Percentiles rank a stretch among this genome's conserved stretches.
phyloP scores from a whole-genome alignment of 2,888 invertebrate genomes.

The Stegophylla sp. region DNA sequence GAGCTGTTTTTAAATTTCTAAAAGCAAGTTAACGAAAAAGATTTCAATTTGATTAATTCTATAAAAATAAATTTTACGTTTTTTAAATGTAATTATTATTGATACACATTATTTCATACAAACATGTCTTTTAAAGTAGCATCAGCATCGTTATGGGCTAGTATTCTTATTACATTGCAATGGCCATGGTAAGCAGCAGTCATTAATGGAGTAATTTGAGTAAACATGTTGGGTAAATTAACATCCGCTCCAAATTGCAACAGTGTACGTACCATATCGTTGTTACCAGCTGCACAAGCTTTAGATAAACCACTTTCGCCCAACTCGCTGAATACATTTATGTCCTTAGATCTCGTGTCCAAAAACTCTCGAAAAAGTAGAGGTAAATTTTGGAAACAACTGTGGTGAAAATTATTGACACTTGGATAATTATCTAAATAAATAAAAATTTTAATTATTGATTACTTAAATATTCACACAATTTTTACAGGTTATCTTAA shows the following conservation, averaged over 20 bases:
- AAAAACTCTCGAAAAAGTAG: conserved; percentile 32
- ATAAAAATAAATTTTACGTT: too few relatives aligned
- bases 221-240: conserved; percentile 37
- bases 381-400: conserved; percentile 39
- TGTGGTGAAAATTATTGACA: conserved; percentile 35
- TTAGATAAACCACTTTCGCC: conserved; percentile 23
- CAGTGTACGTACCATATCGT: conserved; percentile 24
- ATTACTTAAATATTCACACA: too few relatives aligned
- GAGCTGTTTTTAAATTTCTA: conserved; percentile 51
- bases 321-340: conserved; percentile 28
- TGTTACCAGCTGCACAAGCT: conserved; percentile 35
- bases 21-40: not conserved
- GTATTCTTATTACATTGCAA: conserved; percentile 39
- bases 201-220: conserved; percentile 37
- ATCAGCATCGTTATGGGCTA: conserved; percentile 46
- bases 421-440: conserved; percentile 3
- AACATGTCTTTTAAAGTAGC: conserved; percentile 31
- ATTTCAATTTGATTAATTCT: too few relatives aligned
- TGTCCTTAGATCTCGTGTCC: conserved; percentile 22
- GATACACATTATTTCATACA: not conserved
- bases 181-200: conserved; percentile 41
- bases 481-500: too few relatives aligned
- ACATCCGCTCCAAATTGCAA: conserved; percentile 27
- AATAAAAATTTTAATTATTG: too few relatives aligned
- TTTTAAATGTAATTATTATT: too few relatives aligned